phyloP scores from a whole-genome alignment of 2,113 vertebrate genomes.

The Merops nubicus region DNA sequence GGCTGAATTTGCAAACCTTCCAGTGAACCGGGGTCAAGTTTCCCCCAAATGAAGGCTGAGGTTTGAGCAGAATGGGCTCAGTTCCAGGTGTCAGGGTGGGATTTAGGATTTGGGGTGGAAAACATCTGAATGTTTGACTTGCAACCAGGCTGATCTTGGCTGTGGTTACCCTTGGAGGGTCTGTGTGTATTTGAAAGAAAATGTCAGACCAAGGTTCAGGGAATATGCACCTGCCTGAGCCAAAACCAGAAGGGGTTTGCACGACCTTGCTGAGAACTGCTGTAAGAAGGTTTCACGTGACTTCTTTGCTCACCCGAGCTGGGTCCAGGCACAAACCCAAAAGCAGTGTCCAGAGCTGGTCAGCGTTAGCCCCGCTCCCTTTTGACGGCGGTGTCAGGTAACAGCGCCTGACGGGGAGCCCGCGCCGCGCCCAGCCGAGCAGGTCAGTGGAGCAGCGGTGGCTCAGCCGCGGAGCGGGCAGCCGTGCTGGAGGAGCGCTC shows the following conservation, averaged over 20 bases:
- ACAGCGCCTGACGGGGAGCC: not conserved
- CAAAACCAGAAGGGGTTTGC: not conserved
- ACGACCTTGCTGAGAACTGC: not conserved
- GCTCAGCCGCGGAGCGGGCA: not conserved
- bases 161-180: not conserved
- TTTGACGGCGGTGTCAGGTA: not conserved
- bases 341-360: not conserved
- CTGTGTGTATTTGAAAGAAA: slow-evolving; percentile 21
- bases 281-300: not conserved
- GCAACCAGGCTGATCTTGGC: slow-evolving; percentile 36
- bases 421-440: not conserved
- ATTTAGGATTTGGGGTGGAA: slow-evolving; percentile 30
- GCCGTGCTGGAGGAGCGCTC: not conserved
- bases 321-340: not conserved
- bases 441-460: not conserved
- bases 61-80: not conserved
- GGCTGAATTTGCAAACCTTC: not conserved
- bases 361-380: not conserved
- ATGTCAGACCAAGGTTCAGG: not conserved
- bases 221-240: not conserved
- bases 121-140: not conserved
- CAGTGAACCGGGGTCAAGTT: slow-evolving; percentile 3
- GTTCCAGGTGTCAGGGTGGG: slow-evolving; percentile 9
- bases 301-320: not conserved
- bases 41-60: slow-evolving; percentile 14